These are phyloP conservation scores for Alethe diademata DNA, from an alignment of 2,113 vertebrate species.

Conservation along the genomic window DNA sequence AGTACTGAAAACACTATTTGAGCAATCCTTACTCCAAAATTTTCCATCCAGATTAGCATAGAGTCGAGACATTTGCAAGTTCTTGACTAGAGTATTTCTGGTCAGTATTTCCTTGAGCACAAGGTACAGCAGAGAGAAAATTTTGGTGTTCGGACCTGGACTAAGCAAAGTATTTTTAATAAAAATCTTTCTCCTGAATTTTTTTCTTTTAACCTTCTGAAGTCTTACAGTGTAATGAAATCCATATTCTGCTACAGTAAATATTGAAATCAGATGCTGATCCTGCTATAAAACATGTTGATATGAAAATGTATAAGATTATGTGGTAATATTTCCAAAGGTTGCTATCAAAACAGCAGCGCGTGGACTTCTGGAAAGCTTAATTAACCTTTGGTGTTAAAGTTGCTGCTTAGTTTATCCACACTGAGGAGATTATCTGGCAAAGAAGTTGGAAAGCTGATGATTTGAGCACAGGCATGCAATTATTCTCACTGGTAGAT, in stretches of 20 bases:
- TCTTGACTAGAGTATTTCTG: not conserved
- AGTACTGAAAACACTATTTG: not conserved
- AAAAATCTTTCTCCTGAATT: not conserved
- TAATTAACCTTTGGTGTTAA: conserved; percentile 22
- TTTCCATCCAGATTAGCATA: not conserved
- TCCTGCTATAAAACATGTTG: not conserved
- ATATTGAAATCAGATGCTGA: not conserved
- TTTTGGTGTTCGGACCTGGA: not conserved
- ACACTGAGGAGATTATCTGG: not conserved
- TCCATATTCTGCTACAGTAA: not conserved
- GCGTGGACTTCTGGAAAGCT: not conserved
- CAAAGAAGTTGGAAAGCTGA: not conserved
- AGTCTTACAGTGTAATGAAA: not conserved
- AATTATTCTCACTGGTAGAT: conserved; percentile 12
- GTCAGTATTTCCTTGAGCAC: not conserved
- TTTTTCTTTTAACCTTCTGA: not conserved
- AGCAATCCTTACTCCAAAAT: not conserved
- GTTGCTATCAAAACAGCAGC: not conserved
- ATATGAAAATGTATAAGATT: not conserved
- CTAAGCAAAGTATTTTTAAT: not conserved
- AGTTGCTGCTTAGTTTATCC: not conserved
- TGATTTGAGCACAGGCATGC: not conserved
- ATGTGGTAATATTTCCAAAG: not conserved
- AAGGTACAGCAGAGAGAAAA: not conserved
- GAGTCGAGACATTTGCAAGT: not conserved